Conservation (phyloP, 2,888 invertebrate genomes). For the Isoperla grammatica region DNA sequence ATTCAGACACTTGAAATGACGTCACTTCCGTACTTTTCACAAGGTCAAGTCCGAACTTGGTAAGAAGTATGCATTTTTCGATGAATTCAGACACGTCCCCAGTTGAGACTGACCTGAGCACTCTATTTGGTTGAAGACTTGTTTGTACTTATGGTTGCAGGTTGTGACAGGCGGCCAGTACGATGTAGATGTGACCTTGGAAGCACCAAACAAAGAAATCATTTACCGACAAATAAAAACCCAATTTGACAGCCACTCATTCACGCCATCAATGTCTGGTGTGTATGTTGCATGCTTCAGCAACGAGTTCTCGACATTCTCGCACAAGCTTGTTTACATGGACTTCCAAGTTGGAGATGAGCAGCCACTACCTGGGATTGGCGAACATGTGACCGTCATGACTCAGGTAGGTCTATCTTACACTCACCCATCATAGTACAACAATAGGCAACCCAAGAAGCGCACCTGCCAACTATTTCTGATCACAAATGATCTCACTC, state of each 20-base stretch:
- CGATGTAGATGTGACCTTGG: conserved; percentile 91
- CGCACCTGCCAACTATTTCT: too few relatives aligned
- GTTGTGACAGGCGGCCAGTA: conserved; percentile 98
- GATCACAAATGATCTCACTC: too few relatives aligned
- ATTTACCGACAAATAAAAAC: conserved; percentile 89
- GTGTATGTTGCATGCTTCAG: conserved; percentile 90
- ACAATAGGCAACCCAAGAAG: too few relatives aligned
- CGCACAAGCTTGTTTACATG: conserved; percentile 97
- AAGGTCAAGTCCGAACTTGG: too few relatives aligned
- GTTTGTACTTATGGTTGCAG: conserved; percentile 57
- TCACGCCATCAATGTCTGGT: conserved; percentile 66
- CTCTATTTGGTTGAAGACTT: too few relatives aligned
- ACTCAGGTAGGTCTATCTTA: conserved; percentile 62
- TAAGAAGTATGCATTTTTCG: too few relatives aligned
- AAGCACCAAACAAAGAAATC: conserved; percentile 80
- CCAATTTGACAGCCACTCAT: conserved; percentile 92
- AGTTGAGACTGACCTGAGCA: too few relatives aligned
- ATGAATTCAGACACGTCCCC: too few relatives aligned
- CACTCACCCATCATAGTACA: too few relatives aligned
- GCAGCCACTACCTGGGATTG: conserved; percentile 72
- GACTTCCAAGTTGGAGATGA: conserved; percentile 96
- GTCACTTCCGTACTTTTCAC: too few relatives aligned
- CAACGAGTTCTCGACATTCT: conserved; percentile 98
- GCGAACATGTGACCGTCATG: conserved; percentile 86
- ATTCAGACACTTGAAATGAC: too few relatives aligned